These are phyloP conservation scores for Buathra laborator DNA, from an alignment of 2,888 invertebrate species.

Conservation along the genomic window DNA sequence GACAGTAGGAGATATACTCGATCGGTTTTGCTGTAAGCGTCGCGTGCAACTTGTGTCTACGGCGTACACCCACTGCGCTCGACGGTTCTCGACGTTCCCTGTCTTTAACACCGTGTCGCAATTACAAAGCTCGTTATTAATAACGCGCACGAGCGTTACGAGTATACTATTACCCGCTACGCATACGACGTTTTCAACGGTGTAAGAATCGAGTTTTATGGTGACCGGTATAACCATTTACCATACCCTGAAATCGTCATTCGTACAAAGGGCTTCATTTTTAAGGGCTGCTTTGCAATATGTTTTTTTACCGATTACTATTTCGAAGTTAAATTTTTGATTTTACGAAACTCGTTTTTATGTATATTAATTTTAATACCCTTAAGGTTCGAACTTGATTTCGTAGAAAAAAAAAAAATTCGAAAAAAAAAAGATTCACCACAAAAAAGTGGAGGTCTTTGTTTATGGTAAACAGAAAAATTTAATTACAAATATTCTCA, in stretches of 20 bases:
- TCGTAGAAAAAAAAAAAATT: too few species aligned
- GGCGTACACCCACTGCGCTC: slow-evolving; percentile 66
- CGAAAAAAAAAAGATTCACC: too few species aligned
- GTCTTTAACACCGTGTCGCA: slow-evolving; percentile 72
- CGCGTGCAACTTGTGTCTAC: slow-evolving; percentile 66
- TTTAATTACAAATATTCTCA: too few species aligned
- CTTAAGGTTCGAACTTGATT: too few species aligned
- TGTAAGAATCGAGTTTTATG: slow-evolving; percentile 4
- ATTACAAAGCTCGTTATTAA: slow-evolving; percentile 73
- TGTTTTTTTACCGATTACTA: neutral
- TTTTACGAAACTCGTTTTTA: too few species aligned
- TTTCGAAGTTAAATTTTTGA: neutral
- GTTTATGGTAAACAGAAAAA: too few species aligned
- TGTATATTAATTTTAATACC: too few species aligned
- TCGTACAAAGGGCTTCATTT: neutral
- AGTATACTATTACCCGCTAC: slow-evolving; percentile 20
- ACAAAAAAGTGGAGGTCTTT: too few species aligned
- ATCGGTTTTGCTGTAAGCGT: slow-evolving; percentile 54
- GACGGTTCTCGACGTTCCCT: slow-evolving; percentile 61
- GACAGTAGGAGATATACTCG: slow-evolving; percentile 43
- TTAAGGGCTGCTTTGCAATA: neutral
- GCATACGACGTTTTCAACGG: neutral
- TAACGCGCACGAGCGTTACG: slow-evolving; percentile 66
- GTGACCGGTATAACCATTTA: neutral
- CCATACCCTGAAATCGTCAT: neutral